Evolutionary conservation across 2,888 invertebrate genomes (phyloP).

Genomic region (Amphipoea oculea): DNA sequence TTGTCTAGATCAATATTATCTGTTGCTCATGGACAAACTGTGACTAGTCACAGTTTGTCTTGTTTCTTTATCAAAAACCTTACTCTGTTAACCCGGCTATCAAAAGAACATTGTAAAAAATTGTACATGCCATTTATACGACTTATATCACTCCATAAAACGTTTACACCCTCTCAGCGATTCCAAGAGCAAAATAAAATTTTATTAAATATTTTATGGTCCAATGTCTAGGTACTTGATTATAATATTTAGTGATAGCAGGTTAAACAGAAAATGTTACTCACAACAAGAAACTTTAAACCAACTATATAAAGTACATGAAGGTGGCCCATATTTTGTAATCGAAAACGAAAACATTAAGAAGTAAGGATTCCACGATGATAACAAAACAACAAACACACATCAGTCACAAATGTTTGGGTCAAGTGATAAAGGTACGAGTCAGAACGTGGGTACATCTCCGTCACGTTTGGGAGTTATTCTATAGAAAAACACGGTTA

Average conservation of each 20-base stretch:
- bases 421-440: conserved; percentile 59
- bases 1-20: conserved; percentile 19
- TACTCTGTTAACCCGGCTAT: conserved; percentile 2
- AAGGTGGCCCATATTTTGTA: conserved; percentile 3
- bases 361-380: conserved; percentile 43
- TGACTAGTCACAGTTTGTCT: background rate
- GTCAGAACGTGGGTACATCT: conserved; percentile 37
- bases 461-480: conserved; percentile 30
- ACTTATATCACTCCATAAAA: conserved; percentile 65
- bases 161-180: conserved; percentile 62
- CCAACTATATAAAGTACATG: background rate
- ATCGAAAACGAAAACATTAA: conserved; percentile 30
- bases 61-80: conserved; percentile 10
- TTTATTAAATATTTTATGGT: conserved; percentile 63
- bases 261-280: conserved; percentile 5
- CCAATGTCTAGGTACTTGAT: conserved; percentile 16
- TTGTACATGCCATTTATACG: conserved; percentile 60
- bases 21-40: background rate
- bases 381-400: conserved; percentile 49
- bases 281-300: conserved; percentile 4
- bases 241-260: conserved; percentile 18
- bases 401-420: conserved; percentile 53
- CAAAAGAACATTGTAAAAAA: conserved; percentile 39
- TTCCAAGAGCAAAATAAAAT: conserved; percentile 67
- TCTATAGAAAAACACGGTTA: conserved; percentile 61